Evolutionary conservation across 2,797 vertebrate species (phyloP).

Genomic region (Zalophus californianus): DNA sequence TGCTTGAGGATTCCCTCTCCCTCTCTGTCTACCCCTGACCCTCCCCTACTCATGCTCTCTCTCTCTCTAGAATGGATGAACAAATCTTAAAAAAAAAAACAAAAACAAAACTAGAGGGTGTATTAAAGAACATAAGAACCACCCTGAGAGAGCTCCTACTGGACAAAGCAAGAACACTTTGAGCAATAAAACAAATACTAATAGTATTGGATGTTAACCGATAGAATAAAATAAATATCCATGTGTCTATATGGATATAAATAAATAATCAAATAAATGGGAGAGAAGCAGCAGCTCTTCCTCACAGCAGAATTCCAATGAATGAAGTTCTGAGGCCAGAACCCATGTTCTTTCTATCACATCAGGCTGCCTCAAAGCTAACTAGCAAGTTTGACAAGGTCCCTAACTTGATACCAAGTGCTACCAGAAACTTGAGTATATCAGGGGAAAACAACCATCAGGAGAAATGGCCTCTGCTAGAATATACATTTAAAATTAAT

Average conservation of each 20-base stretch:
- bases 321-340: constrained; percentile 14
- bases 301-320: background rate
- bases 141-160: constrained; percentile 10
- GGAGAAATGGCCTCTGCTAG: background rate
- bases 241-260: constrained; percentile 20
- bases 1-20: background rate
- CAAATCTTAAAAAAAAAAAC: background rate
- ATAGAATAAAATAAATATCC: constrained; percentile 50
- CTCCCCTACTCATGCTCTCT: background rate
- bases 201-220: background rate
- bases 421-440: background rate
- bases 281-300: constrained; percentile 33
- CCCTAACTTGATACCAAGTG: background rate
- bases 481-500: constrained; percentile 59
- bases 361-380: constrained; percentile 4
- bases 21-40: background rate
- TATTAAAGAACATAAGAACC: constrained; percentile 43
- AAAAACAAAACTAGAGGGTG: background rate
- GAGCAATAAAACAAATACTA: constrained; percentile 57
- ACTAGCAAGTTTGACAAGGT: constrained; percentile 28
- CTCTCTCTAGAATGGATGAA: background rate
- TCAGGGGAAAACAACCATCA: background rate
- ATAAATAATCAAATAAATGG: constrained; percentile 41
- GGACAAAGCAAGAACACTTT: constrained; percentile 21
- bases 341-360: background rate